Base-by-base conservation (phyloP, 2,113 vertebrate species). In the Lathamus discolor region DNA sequence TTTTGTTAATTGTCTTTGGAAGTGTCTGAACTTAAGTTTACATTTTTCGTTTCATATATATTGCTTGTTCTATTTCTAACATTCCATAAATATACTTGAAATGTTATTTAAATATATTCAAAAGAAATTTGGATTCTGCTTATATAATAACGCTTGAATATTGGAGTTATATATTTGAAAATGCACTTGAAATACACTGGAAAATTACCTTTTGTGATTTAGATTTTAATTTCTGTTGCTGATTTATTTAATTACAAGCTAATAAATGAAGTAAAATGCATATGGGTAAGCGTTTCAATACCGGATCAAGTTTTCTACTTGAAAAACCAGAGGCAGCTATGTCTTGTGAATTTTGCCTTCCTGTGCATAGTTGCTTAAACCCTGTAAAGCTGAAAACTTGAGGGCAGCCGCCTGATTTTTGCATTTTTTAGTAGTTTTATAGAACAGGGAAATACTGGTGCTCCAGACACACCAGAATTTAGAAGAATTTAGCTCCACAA, bases 151-250 rank as follows among this genome's bases (percentile, higher is more conserved):
- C 98, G 98, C 98, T 98, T 98, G 98, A 98, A 99, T 99, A 99
- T 98, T 98, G 98, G 98, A 98, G 98, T 98, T 98, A 99, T 99
- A 99, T 99, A 99, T 99, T 99, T 99, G 98, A 98, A 98, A 99
- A 99, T 99, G 99, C 99, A 99, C 99, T 99, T 99, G 98, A 99
- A 99, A 99, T 99, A 99, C 99, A 99, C 99, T 99, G 99, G 99
- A 99, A 98, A 99, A 99, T 98, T 98, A 99, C 98, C 98, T 98
- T 98, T 98, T 99, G 99, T 99, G 99, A 99, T 98, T 98, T 99
- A 98, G 98, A 98, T 98, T 99, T 98, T 98, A 98, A 99, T 99
- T 98, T 98, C 98, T 99, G 99, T 99, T 98, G 98, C 98, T 98
- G 98, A 98, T 98, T 99, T 99, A 99, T 99, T 99, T 99, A 99